A percentile compares a stretch with the other conserved stretches of the same genome.
phyloP scores from a whole-genome alignment of 2,113 vertebrate genomes.

The Cariama cristata region DNA sequence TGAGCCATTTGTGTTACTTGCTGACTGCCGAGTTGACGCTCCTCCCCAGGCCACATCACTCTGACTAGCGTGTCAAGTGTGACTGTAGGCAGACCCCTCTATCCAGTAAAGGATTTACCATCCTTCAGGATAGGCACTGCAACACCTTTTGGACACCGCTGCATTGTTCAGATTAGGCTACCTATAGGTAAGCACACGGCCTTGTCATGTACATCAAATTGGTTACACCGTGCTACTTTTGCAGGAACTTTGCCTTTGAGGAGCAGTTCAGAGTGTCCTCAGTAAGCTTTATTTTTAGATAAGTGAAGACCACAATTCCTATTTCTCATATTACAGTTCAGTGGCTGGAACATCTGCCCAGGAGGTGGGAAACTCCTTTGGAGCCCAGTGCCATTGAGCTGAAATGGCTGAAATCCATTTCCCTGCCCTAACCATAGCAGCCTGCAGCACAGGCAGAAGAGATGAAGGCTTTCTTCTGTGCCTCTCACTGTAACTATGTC shows the following conservation, averaged over 20 bases:
- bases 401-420: neutral
- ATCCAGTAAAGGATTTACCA: neutral
- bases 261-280: neutral
- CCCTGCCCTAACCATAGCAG: neutral
- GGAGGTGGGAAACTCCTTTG: slow-evolving; percentile 14
- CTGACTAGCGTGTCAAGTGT: fast-evolving
- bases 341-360: slow-evolving; percentile 13
- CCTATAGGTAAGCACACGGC: neutral
- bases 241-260: neutral
- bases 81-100: neutral
- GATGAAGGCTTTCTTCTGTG: neutral
- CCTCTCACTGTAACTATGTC: neutral
- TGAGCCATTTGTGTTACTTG: neutral
- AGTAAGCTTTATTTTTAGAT: slow-evolving; percentile 26
- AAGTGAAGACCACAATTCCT: neutral
- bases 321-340: neutral
- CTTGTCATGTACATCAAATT: neutral
- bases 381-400: neutral
- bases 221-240: neutral
- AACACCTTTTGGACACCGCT: neutral
- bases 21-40: neutral
- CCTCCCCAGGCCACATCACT: neutral
- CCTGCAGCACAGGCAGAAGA: neutral
- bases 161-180: neutral
- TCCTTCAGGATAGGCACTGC: neutral